Evolutionary conservation across 2,888 invertebrate genomes (phyloP).

Genomic region (Platycheirus rosarum): DNA sequence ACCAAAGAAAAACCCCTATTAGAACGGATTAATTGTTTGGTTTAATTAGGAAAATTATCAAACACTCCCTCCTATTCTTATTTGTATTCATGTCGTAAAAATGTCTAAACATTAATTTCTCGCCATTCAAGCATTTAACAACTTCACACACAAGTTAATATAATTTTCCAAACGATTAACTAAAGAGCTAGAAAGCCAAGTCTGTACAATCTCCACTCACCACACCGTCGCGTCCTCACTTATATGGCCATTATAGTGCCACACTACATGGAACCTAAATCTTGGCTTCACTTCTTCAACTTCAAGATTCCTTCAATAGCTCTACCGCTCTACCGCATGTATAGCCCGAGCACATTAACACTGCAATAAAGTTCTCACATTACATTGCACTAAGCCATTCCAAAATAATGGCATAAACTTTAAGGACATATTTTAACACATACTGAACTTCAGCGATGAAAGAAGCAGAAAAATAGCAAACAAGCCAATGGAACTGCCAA

Average conservation of each 20-base stretch:
- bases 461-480: constrained; percentile 27
- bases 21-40: too few species aligned
- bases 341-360: constrained; percentile 56
- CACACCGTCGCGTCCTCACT: constrained; percentile 16
- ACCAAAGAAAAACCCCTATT: too few species aligned
- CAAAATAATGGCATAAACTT: constrained; percentile 60
- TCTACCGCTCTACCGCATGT: not conserved
- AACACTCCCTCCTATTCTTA: not conserved
- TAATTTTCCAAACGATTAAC: constrained; percentile 61
- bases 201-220: constrained; percentile 17
- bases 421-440: constrained; percentile 68
- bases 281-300: constrained; percentile 21
- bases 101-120: constrained; percentile 17
- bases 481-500: constrained; percentile 20
- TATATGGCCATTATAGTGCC: constrained; percentile 22
- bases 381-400: constrained; percentile 48
- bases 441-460: constrained; percentile 16
- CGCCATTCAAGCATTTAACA: constrained; percentile 37
- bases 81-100: not conserved
- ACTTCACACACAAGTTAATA: constrained; percentile 54
- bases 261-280: constrained; percentile 21
- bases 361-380: constrained; percentile 57
- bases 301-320: constrained; percentile 21
- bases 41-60: too few species aligned
- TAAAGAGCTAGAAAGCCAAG: constrained; percentile 12